Evolutionary conservation across 2,888 invertebrate species (phyloP), one percentile per base, ranked within the genome.

Genomic region (Hypena proboscidalis): DNA sequence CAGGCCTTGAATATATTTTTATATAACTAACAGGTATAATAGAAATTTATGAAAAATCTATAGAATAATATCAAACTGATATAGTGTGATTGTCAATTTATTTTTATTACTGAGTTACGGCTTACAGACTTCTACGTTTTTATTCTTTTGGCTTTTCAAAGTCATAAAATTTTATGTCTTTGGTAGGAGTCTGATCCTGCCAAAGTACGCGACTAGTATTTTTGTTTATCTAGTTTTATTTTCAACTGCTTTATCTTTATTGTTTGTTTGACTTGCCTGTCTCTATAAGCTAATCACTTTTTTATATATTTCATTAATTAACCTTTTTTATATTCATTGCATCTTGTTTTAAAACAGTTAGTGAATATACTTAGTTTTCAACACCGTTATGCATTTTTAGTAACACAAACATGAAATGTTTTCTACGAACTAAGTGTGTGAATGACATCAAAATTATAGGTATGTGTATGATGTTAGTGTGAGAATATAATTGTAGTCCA

Each of bases 341-440:
- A 62, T 39, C 38, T 49, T 47, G 59, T 54, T 62, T 63, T 21
- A 30, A 23, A 46, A 30, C 54, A n/a, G 33, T 22, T 21, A 9
- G 4, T 7, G 19, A 4, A 32, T 13, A 11, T 7, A 11, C 2
- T 21, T 32, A 32, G 21, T 27, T n/a, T 5, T 14, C 14, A 27
- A 7, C 14, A 8, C 3, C 14, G 14, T 27, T 27, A 14, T 14
- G 11, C 4, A 15, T 27, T 27, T n/a, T 27, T 14, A 27, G 27
- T 11, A n/a, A n/a, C 3, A 13, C n/a, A 14, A n/a, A 11, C 3
- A 14, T 15, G 8, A 2, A 10, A 25, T n/a, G n/a, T n/a, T 1
- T 29, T 29, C 8, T 9, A 29, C 13, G 27, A 27, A 15, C 29
- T 15, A 8, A 1, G 8, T 7, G 29, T 29, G 29, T 14, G 26